Evolutionary conservation across 1,140 invertebrate species (phyloP).

Genomic region (Danaus plexippus): DNA sequence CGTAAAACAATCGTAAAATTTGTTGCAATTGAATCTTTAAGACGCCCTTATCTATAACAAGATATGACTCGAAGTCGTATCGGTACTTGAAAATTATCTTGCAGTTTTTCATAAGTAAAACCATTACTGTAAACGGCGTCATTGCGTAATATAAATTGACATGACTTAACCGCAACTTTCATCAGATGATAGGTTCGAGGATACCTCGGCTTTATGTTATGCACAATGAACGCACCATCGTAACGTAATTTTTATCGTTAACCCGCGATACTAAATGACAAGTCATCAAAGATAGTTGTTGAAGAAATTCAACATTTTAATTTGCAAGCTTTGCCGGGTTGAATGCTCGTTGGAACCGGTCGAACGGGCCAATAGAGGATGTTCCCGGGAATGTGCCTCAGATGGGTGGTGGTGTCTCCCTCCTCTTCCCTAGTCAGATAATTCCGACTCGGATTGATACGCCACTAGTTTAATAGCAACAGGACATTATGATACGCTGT

Average conservation of each 20-base stretch:
- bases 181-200: too few relatives aligned
- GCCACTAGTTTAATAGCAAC: conserved; percentile 24
- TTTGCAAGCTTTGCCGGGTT: conserved; percentile 53
- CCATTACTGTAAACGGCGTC: too few relatives aligned
- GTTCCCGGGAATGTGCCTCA: conserved; percentile 48
- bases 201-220: too few relatives aligned
- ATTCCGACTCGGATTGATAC: conserved; percentile 44
- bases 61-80: conserved; percentile 10
- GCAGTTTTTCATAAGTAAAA: too few relatives aligned
- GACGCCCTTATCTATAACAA: conserved; percentile 7
- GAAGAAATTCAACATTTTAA: conserved; percentile 15
- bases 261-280: too few relatives aligned
- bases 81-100: conserved; percentile 6
- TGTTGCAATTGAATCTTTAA: conserved; percentile 31
- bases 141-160: too few relatives aligned
- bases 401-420: conserved; percentile 25
- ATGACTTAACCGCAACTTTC: too few relatives aligned
- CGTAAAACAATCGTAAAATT: conserved; percentile 37
- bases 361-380: conserved; percentile 51
- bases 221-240: too few relatives aligned
- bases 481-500: conserved; percentile 13
- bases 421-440: conserved; percentile 35
- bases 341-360: conserved; percentile 65
- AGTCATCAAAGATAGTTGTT: too few relatives aligned
- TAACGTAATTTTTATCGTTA: too few relatives aligned